Percentiles rank a stretch among this genome's conserved stretches.
Conservation (phyloP, 2,888 invertebrate species). For the Morinoia aosen region DNA sequence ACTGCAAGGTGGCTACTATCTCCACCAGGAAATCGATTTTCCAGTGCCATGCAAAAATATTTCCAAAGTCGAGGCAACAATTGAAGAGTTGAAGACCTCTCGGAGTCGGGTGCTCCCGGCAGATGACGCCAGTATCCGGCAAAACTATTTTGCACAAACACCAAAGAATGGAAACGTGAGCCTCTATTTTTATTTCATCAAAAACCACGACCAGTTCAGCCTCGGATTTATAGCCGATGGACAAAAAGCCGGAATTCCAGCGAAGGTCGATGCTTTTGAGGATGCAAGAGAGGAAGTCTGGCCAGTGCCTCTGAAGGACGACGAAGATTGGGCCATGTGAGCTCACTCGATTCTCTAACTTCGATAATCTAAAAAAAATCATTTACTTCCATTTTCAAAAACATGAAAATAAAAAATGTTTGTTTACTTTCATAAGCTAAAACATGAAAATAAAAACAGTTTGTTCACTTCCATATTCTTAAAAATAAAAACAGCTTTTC, state of each 20-base stretch:
- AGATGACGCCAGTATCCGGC: background rate
- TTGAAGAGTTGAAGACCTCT: background rate
- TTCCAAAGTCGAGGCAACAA: background rate
- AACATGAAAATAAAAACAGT: no score
- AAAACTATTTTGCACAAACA: background rate
- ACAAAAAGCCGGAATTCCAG: background rate
- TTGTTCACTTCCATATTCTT: no score
- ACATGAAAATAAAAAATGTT: no score
- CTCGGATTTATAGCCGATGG: background rate
- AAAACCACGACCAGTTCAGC: conserved; percentile 4
- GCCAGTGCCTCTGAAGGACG: background rate
- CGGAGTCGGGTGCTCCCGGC: background rate
- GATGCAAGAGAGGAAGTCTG: background rate
- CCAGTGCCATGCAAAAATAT: background rate
- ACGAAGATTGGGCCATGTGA: background rate
- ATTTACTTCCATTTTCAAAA: no score
- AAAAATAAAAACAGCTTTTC: no score
- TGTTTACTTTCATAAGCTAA: no score
- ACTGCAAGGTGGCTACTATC: background rate
- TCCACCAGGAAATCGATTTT: background rate
- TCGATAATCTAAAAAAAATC: background rate
- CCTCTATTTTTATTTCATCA: conserved; percentile 17
- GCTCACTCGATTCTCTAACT: background rate
- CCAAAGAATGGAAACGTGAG: background rate
- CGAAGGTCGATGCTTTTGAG: background rate